Evolutionary conservation across 2,797 vertebrate species (phyloP).

Genomic region (Semotilus atromaculatus): DNA sequence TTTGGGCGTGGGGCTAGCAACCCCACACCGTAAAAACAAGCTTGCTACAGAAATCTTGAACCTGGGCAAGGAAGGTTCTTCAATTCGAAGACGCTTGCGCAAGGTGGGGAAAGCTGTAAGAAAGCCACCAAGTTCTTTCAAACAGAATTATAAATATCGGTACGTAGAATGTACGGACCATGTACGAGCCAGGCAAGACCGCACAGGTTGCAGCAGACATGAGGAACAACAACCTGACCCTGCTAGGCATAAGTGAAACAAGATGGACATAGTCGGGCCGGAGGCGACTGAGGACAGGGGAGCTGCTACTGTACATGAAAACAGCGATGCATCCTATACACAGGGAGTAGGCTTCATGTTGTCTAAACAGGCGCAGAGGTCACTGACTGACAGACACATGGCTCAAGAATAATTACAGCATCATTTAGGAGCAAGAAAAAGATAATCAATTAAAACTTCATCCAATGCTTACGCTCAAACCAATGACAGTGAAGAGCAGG

Average conservation of each 20-base stretch:
- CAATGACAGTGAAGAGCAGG: neutral
- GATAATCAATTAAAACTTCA: neutral
- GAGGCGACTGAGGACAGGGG: neutral
- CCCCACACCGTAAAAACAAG: neutral
- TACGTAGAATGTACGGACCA: neutral
- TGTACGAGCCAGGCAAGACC: neutral
- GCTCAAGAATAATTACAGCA: neutral
- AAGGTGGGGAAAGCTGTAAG: neutral
- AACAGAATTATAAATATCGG: neutral
- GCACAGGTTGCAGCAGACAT: neutral
- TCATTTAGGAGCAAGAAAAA: neutral
- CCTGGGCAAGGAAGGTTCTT: neutral
- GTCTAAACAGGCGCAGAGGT: neutral
- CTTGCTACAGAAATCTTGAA: neutral
- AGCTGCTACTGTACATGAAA: neutral
- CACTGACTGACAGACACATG: neutral
- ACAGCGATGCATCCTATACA: neutral
- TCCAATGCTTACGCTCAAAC: neutral
- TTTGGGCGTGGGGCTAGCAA: no score
- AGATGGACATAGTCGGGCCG: neutral
- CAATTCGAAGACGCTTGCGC: neutral
- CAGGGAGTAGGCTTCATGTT: neutral
- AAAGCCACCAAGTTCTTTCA: neutral
- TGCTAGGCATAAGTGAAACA: neutral
- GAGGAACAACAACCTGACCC: neutral